Conservation (phyloP, 1,140 invertebrate genomes). For the Microplitis mediator region DNA sequence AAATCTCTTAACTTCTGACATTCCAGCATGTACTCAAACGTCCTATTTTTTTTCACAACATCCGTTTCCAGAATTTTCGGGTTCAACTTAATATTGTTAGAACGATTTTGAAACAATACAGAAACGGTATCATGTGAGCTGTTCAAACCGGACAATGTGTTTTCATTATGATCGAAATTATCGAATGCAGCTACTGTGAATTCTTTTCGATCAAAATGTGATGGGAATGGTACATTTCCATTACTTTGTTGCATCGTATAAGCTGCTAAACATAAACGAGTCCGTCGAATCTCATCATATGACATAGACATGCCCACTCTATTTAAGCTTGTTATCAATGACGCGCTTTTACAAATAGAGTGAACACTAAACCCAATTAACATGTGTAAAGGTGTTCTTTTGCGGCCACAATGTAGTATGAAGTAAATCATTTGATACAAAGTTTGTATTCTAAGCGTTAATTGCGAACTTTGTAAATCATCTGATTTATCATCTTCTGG, state of each 20-base stretch:
- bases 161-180: conserved; percentile 6
- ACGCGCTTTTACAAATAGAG: conserved; percentile 1
- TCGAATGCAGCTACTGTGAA: conserved; percentile 14
- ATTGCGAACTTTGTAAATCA: no score
- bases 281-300: conserved; percentile 4
- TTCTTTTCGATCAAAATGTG: conserved; percentile 16
- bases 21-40: no score
- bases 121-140: conserved; percentile 1
- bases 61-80: background rate
- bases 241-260: conserved; percentile 5
- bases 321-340: conserved; percentile 2
- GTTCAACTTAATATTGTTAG: background rate
- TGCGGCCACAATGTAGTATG: background rate
- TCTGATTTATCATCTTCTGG: no score
- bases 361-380: background rate
- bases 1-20: no score
- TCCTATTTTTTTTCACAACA: background rate
- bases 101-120: background rate
- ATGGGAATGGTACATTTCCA: conserved; percentile 14
- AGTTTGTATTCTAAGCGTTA: background rate
- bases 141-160: background rate
- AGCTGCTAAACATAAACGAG: background rate
- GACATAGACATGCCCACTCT: background rate
- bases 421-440: background rate
- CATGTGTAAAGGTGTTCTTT: background rate